A percentile compares a stretch with the other conserved stretches of the same genome.
Evolutionary conservation across 2,113 vertebrate genomes (phyloP).

Genomic region (Chauna torquata): DNA sequence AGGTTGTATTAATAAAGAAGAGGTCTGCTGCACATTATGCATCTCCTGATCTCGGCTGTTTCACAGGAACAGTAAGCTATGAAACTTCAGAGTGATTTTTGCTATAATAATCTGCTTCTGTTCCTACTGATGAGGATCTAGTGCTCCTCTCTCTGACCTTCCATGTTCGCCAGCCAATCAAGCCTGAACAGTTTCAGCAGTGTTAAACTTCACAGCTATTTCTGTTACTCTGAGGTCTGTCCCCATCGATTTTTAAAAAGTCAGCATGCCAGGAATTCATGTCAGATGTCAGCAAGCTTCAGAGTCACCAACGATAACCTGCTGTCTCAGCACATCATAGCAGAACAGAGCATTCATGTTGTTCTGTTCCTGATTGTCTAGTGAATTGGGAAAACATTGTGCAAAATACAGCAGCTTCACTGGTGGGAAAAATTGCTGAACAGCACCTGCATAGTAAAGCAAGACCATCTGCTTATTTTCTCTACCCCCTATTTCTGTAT

Average conservation of each 20-base stretch:
- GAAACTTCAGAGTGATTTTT: slow-evolving; percentile 63
- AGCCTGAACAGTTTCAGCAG: slow-evolving; percentile 55
- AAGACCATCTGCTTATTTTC: slow-evolving; percentile 70
- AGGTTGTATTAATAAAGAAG: slow-evolving; percentile 73
- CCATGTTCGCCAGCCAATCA: slow-evolving; percentile 70
- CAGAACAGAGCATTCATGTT: slow-evolving; percentile 53
- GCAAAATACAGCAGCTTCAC: slow-evolving; percentile 67
- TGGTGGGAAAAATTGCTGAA: slow-evolving; percentile 69
- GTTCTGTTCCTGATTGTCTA: slow-evolving; percentile 71
- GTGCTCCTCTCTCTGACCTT: slow-evolving; percentile 67
- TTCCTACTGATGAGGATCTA: slow-evolving; percentile 71
- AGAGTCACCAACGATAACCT: slow-evolving; percentile 67
- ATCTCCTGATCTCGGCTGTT: slow-evolving; percentile 51
- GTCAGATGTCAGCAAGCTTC: slow-evolving; percentile 76
- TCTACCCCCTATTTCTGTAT: not conserved
- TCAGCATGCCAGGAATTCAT: slow-evolving; percentile 75
- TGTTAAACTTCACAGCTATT: slow-evolving; percentile 75
- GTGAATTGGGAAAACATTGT: slow-evolving; percentile 75
- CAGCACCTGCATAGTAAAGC: slow-evolving; percentile 67
- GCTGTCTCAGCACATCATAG: slow-evolving; percentile 74
- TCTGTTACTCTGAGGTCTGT: slow-evolving; percentile 72
- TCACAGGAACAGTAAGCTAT: slow-evolving; percentile 65
- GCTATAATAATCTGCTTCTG: slow-evolving; percentile 66
- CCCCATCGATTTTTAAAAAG: slow-evolving; percentile 73
- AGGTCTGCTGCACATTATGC: slow-evolving; percentile 72